Conservation (phyloP, 2,113 vertebrate genomes). For the Mungos mungo region DNA sequence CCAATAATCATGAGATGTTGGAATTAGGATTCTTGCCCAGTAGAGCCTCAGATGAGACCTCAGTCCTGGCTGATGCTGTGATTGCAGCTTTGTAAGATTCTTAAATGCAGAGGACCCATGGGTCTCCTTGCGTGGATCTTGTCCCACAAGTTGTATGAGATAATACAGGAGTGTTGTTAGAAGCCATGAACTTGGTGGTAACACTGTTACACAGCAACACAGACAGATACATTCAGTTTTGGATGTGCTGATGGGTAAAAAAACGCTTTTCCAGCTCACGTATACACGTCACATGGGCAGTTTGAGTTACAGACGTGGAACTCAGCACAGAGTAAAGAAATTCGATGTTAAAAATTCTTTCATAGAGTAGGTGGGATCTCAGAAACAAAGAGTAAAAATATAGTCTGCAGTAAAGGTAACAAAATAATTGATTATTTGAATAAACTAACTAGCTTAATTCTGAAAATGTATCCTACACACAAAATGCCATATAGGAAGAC, state of each 20-base stretch:
- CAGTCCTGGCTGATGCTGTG: not conserved
- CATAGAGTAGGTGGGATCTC: not conserved
- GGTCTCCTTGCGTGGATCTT: not conserved
- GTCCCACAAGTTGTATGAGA: not conserved
- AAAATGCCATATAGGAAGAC: not conserved
- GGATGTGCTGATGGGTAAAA: not conserved
- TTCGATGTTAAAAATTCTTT: not conserved
- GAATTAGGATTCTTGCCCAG: not conserved
- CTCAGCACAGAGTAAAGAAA: not conserved
- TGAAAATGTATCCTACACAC: not conserved
- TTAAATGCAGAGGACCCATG: not conserved
- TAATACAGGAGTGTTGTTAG: not conserved
- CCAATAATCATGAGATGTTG: fast-evolving
- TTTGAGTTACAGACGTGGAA: not conserved
- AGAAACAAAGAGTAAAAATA: not conserved
- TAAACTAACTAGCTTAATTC: not conserved
- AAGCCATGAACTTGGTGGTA: not conserved
- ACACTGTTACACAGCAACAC: not conserved
- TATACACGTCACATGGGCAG: not conserved
- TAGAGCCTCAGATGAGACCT: not conserved
- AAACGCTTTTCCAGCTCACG: not conserved
- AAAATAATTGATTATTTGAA: not conserved
- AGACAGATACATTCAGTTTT: not conserved
- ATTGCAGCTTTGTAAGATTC: not conserved
- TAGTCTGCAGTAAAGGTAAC: not conserved